Percentiles rank a stretch among this genome's conserved stretches.
phyloP scores from a whole-genome alignment of 2,113 vertebrate species.

The Felis chaus region DNA sequence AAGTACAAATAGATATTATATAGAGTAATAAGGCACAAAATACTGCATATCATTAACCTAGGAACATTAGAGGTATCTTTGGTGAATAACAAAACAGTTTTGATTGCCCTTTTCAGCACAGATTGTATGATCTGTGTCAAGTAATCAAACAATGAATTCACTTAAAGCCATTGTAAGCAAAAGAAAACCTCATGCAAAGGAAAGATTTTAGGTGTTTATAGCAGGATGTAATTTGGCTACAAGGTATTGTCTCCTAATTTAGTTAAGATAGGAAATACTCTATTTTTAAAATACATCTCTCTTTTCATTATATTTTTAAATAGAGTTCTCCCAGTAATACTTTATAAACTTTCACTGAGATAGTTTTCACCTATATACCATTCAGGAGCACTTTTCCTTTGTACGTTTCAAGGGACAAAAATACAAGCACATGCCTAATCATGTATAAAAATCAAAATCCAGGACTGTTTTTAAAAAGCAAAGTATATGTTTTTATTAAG shows the following conservation, averaged over 20 bases:
- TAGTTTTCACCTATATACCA: not conserved
- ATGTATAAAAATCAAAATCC: not conserved
- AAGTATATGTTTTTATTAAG: not conserved
- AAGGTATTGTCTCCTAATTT: not conserved
- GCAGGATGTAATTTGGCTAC: not conserved
- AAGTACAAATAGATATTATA: not conserved
- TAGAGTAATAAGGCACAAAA: not conserved
- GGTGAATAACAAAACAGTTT: conserved; percentile 48
- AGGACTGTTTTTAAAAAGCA: not conserved
- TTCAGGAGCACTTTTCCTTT: not conserved
- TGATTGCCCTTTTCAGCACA: conserved; percentile 50
- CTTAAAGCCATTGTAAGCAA: conserved; percentile 36
- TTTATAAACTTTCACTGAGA: not conserved
- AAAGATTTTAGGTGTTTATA: not conserved
- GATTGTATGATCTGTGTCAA: conserved; percentile 51
- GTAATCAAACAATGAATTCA: conserved; percentile 56
- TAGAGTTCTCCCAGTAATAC: not conserved
- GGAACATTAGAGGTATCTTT: conserved; percentile 17
- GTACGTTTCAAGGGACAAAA: not conserved
- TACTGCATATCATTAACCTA: conserved; percentile 42
- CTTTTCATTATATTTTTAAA: not conserved
- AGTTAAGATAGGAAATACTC: not conserved
- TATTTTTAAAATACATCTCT: not conserved
- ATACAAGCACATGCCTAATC: not conserved
- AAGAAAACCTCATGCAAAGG: conserved; percentile 23